phyloP scores from a whole-genome alignment of 2,797 vertebrate species.

The Euphonia xanthogaster region DNA sequence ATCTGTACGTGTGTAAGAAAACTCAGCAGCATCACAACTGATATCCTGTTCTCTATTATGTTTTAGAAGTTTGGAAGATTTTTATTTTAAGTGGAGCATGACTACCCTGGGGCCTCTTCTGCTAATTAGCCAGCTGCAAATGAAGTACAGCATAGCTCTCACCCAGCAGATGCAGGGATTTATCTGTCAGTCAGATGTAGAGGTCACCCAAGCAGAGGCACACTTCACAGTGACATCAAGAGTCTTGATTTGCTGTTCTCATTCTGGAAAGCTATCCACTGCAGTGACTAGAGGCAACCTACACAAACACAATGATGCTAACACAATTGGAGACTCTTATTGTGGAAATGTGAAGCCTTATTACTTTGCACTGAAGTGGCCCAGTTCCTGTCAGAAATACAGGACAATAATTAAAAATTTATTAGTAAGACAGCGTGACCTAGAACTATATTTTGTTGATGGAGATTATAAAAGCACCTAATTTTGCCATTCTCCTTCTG shows the following conservation, averaged over 20 bases:
- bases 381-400: not conserved
- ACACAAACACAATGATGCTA: not conserved
- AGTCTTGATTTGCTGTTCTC: not conserved
- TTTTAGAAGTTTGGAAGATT: not conserved
- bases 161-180: not conserved
- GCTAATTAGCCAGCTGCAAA: slow-evolving; percentile 10
- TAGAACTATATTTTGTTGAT: not conserved
- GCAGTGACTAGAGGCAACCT: not conserved
- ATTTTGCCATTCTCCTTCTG: not conserved
- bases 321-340: not conserved
- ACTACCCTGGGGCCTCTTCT: not conserved
- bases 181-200: not conserved
- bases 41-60: not conserved
- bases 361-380: not conserved
- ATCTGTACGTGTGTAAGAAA: not conserved
- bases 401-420: not conserved
- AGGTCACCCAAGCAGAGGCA: not conserved
- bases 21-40: not conserved
- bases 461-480: not conserved
- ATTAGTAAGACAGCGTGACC: not conserved
- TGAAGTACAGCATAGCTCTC: not conserved
- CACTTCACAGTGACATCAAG: not conserved
- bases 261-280: not conserved
- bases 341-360: not conserved
- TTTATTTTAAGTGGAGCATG: not conserved